A percentile compares a stretch with the other conserved stretches of the same genome.
These are phyloP conservation scores for Tenebrio molitor DNA, from an alignment of 1,140 invertebrate species.

Conservation along the genomic window DNA sequence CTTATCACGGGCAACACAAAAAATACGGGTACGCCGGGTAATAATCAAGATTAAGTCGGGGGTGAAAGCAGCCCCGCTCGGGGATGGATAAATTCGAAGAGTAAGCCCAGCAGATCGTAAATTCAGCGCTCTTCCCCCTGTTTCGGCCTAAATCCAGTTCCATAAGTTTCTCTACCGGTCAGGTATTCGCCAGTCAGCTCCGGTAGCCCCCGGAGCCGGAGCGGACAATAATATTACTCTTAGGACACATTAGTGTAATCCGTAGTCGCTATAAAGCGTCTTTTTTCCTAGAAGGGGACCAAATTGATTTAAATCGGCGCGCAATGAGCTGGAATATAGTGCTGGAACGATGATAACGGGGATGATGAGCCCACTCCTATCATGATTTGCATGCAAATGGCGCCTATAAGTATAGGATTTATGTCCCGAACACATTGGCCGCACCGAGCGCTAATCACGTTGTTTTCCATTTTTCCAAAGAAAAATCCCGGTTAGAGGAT, in stretches of 20 bases:
- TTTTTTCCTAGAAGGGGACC: conserved; percentile 21
- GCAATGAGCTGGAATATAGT: conserved; percentile 13
- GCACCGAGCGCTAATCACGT: too few species aligned
- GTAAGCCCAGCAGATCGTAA: conserved; percentile 56
- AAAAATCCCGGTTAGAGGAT: too few species aligned
- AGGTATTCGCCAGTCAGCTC: conserved; percentile 42
- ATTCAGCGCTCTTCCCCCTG: conserved; percentile 50
- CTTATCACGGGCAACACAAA: conserved; percentile 51
- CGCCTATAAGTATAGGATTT: not conserved
- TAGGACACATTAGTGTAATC: conserved; percentile 45
- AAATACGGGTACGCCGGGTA: conserved; percentile 50
- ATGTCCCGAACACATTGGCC: conserved; percentile 7
- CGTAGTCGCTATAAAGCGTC: conserved; percentile 29
- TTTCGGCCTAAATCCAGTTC: conserved; percentile 52
- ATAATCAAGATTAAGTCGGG: conserved; percentile 56
- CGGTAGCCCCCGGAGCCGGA: conserved; percentile 15
- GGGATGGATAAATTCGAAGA: conserved; percentile 55
- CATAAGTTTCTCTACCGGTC: conserved; percentile 46
- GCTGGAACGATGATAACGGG: conserved; percentile 15
- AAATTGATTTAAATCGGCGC: conserved; percentile 37
- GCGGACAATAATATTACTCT: conserved; percentile 45
- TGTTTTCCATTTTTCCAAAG: too few species aligned
- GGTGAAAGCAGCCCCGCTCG: conserved; percentile 46
- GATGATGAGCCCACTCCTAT: conserved; percentile 10
- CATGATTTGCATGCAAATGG: conserved; percentile 19